A percentile compares a stretch with the other conserved stretches of the same genome.
Conservation (phyloP, 1,140 invertebrate genomes). For the Drosophila insularis region DNA sequence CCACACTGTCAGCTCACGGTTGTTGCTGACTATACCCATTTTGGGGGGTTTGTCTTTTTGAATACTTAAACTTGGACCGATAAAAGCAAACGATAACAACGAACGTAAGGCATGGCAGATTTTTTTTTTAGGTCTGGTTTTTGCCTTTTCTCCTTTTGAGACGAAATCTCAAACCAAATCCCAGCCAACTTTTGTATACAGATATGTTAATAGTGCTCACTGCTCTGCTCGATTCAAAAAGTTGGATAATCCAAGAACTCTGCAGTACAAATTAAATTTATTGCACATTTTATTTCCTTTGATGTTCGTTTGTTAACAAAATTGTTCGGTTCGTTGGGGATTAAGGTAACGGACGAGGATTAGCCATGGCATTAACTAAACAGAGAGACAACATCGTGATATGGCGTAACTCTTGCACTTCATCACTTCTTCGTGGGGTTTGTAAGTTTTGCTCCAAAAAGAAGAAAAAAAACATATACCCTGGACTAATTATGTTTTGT, state of each 20-base stretch:
- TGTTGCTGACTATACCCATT: slow-evolving; percentile 19
- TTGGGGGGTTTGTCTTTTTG: slow-evolving; percentile 45
- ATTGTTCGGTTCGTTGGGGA: slow-evolving; percentile 62
- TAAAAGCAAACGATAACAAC: slow-evolving; percentile 67
- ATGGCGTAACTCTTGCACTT: slow-evolving; percentile 79
- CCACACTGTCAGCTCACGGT: slow-evolving; percentile 35
- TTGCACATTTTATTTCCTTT: slow-evolving; percentile 81
- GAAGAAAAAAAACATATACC: neutral
- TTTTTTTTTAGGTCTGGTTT: slow-evolving; percentile 8
- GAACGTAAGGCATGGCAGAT: slow-evolving; percentile 38
- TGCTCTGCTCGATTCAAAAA: neutral
- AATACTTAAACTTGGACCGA: slow-evolving; percentile 64
- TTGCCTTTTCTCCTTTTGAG: slow-evolving; percentile 25
- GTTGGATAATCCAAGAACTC: slow-evolving; percentile 43
- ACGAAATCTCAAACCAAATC: neutral
- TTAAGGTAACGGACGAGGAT: slow-evolving; percentile 74
- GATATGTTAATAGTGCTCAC: too few species aligned
- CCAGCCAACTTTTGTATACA: neutral
- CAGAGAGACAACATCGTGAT: slow-evolving; percentile 71
- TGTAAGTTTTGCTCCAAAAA: neutral
- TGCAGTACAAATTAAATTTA: slow-evolving; percentile 75
- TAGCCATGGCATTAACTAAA: slow-evolving; percentile 77
- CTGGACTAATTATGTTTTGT: neutral
- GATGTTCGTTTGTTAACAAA: slow-evolving; percentile 81
- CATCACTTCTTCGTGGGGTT: slow-evolving; percentile 47